Evolutionary conservation across 2,888 invertebrate genomes (phyloP).

Genomic region (Thecocarcelia acutangulata): DNA sequence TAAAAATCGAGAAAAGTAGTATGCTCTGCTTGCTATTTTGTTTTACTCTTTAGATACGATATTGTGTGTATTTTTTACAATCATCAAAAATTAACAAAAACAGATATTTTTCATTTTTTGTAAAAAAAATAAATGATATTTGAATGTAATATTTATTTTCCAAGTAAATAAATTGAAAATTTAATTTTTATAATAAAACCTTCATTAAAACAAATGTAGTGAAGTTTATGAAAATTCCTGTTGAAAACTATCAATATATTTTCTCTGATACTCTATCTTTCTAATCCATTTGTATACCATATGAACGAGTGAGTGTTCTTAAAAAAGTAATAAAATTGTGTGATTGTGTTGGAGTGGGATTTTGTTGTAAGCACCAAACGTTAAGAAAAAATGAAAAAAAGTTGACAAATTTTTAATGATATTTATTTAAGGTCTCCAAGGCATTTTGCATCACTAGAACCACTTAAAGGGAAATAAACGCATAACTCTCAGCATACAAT

Average conservation of each 20-base stretch:
- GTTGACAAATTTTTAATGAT: conserved; percentile 16
- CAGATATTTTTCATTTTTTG: conserved; percentile 28
- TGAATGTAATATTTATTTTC: conserved; percentile 27
- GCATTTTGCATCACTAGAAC: conserved; percentile 43
- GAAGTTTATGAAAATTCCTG: conserved; percentile 32
- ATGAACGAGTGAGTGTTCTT: conserved; percentile 11
- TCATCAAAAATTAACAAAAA: conserved; percentile 34
- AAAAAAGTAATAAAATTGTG: conserved; percentile 30
- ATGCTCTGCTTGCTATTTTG: conserved; percentile 56
- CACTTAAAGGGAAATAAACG: conserved; percentile 45
- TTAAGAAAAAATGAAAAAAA: conserved; percentile 29
- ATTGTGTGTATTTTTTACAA: conserved; percentile 59
- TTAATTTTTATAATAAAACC: background rate
- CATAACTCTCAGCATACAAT: conserved; percentile 7
- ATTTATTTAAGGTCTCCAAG: conserved; percentile 50
- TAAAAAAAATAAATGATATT: conserved; percentile 15
- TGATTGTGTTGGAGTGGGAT: conserved; percentile 42
- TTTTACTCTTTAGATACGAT: conserved; percentile 34
- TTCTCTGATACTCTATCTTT: conserved; percentile 46
- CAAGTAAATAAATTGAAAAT: conserved; percentile 36
- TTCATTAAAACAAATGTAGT: conserved; percentile 4
- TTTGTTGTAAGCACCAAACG: conserved; percentile 23
- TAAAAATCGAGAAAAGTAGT: conserved; percentile 10
- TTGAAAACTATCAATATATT: conserved; percentile 32
- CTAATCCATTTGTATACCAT: conserved; percentile 46